Percentiles rank a stretch among this genome's conserved stretches.
Evolutionary conservation across 2,797 vertebrate species (phyloP).

Genomic region (Acomys russatus): DNA sequence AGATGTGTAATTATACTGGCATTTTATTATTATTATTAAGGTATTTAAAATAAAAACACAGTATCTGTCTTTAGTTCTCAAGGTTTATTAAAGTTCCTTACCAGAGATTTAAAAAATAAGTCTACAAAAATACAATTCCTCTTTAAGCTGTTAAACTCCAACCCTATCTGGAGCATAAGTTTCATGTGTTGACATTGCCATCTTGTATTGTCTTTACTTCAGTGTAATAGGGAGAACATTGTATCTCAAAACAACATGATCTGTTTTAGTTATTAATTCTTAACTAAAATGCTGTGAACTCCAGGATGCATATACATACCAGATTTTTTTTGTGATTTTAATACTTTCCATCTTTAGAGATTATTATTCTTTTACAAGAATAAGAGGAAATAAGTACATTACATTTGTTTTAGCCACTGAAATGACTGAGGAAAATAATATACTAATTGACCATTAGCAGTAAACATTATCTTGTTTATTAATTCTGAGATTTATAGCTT

Average conservation of each 20-base stretch:
- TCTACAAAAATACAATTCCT: not conserved
- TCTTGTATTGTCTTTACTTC: not conserved
- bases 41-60: not conserved
- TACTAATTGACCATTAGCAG: slow-evolving; percentile 63
- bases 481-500: slow-evolving; percentile 54
- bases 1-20: not conserved
- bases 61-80: not conserved
- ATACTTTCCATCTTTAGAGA: not conserved
- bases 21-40: not conserved
- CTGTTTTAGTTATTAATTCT: not conserved
- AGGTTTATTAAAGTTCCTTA: not conserved
- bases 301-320: not conserved
- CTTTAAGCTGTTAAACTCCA: not conserved
- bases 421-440: slow-evolving; percentile 45
- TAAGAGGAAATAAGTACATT: slow-evolving; percentile 3
- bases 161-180: not conserved
- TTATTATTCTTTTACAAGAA: slow-evolving; percentile 41
- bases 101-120: not conserved
- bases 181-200: not conserved
- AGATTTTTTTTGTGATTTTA: not conserved
- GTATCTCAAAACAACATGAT: not conserved
- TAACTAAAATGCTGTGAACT: slow-evolving; percentile 2
- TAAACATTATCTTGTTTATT: slow-evolving; percentile 65
- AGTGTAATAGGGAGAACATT: fast-evolving
- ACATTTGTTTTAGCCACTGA: slow-evolving; percentile 63